These are phyloP conservation scores for Gastrophryne carolinensis DNA, from an alignment of 2,797 vertebrate species.

Conservation along the genomic window DNA sequence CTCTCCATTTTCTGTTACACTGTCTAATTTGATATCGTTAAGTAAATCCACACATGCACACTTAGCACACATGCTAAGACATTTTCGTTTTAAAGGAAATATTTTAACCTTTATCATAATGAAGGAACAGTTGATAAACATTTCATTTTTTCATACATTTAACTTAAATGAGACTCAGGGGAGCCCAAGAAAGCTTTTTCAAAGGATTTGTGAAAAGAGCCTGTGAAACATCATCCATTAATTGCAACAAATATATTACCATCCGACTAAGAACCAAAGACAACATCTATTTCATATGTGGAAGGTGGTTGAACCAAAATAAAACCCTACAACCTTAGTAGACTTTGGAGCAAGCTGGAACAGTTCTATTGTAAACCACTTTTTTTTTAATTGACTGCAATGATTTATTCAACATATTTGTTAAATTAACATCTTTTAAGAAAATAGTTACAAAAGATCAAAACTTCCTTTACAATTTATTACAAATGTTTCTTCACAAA, in stretches of 20 bases:
- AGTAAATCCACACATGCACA: too few relatives aligned
- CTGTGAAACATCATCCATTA: conserved; percentile 37
- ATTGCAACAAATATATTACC: conserved; percentile 27
- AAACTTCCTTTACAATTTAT: conserved; percentile 22
- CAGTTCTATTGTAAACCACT: conserved; percentile 4
- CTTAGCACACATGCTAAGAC: not conserved
- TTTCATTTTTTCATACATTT: conserved; percentile 19
- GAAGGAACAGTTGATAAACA: not conserved
- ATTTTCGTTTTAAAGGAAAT: not conserved
- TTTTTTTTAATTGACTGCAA: conserved; percentile 13
- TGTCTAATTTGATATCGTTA: too few relatives aligned
- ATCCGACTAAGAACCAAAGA: conserved; percentile 2
- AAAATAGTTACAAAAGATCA: conserved; percentile 11
- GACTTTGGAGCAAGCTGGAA: not conserved
- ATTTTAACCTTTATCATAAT: conserved; percentile 1
- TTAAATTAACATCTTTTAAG: conserved; percentile 31
- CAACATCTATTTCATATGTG: conserved; percentile 28
- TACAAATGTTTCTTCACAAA: conserved; percentile 12
- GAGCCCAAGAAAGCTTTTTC: not conserved
- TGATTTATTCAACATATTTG: conserved; percentile 43
- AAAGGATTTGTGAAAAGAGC: conserved; percentile 12
- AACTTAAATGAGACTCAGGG: conserved; percentile 27
- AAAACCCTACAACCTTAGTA: not conserved
- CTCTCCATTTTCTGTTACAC: too few relatives aligned
- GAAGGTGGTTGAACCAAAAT: conserved; percentile 2